These are phyloP conservation scores for Picathartes gymnocephalus DNA, from an alignment of 2,113 vertebrate species.

Conservation along the genomic window DNA sequence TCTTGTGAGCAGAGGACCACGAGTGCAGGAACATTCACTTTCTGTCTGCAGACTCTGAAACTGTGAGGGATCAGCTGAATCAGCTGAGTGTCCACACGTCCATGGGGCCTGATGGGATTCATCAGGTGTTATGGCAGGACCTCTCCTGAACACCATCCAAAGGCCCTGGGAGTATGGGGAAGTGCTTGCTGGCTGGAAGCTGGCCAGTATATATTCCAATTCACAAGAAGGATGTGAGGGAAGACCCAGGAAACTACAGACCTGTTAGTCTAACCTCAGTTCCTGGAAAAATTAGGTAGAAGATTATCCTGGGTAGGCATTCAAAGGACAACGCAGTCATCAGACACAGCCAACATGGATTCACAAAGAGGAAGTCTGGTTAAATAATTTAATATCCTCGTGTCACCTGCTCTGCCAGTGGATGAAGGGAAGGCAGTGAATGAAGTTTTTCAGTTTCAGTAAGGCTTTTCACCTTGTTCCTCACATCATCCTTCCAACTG, in stretches of 20 bases:
- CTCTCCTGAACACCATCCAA: neutral
- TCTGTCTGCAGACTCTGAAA: neutral
- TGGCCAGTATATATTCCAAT: neutral
- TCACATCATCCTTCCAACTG: neutral
- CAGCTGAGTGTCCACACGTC: neutral
- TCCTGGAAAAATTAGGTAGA: neutral
- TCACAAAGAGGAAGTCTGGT: neutral
- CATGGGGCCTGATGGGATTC: neutral
- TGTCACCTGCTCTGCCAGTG: neutral
- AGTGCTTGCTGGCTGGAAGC: neutral
- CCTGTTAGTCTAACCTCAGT: neutral
- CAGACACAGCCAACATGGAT: neutral
- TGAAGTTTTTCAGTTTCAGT: neutral
- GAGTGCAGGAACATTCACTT: neutral
- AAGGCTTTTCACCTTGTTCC: neutral
- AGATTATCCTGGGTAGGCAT: neutral
- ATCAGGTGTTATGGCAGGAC: neutral
- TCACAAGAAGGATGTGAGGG: neutral
- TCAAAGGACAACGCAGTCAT: neutral
- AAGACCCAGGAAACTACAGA: neutral
- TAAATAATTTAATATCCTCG: neutral
- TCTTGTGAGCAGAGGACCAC: neutral
- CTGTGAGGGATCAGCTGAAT: neutral
- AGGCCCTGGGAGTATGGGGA: neutral
- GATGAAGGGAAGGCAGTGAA: neutral